Base-by-base conservation (phyloP, 2,797 vertebrate species). In the Momotus momota region DNA sequence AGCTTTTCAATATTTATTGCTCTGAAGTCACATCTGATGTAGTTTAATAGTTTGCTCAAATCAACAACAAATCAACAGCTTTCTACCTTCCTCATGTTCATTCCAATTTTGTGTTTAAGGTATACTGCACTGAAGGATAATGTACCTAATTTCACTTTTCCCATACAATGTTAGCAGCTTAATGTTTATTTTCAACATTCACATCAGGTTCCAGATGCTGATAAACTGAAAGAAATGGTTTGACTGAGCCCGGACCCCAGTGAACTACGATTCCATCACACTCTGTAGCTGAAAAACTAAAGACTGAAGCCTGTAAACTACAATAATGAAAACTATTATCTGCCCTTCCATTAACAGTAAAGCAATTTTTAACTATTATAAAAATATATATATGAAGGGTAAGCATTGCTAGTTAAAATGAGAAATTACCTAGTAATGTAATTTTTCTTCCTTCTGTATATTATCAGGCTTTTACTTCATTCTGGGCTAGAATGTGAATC, bases 1-100 rank as follows among this genome's bases (percentile, higher is more conserved):
- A 85, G 55, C 60, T 84, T 94, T 90, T 85, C 90, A 90, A 41
- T 94, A 96, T 94, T 94, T 93, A 94, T 93, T 46, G 75, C 29
- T 43, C 61, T 79, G 51, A 88, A 89, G 66, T 89, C 94, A 90
- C 79, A 70, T 96, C 84, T 74, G 43, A 93, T 86, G 57, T 22
- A 91, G 91, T 95, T 93, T 70, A 96, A 91, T 81, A 58, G 84
- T 96, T 73, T 73, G 57, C 80, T 94, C 40, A 96, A 96, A 93
- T 55, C 26, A 95, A 94, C 81, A 88, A 23, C 60, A 95, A 92
- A 95, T 51, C 87, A 75, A 72, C 90, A 65, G 19, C 40, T 74
- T 94, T 94, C 87, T 52, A 16, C 64, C 49, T 77, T 80, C 41
- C 51, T 49, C 21, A 7, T 15, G 60, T 81, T 92, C 46, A 49